A percentile compares a stretch with the other conserved stretches of the same genome.
Conservation (phyloP, 2,797 vertebrate species). For the Gambelia wislizenii region DNA sequence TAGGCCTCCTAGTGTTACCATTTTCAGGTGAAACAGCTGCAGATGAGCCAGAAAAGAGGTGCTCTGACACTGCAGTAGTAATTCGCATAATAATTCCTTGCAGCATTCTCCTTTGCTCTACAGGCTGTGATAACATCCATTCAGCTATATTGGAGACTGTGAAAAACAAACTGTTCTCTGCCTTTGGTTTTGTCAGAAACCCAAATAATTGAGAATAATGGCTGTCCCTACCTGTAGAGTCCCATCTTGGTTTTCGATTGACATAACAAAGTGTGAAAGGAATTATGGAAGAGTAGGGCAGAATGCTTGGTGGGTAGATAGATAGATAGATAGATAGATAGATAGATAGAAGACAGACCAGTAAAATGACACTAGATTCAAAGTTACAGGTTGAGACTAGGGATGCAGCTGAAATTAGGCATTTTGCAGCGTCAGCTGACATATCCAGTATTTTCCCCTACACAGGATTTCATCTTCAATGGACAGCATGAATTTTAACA, state of each 20-base stretch:
- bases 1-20: not conserved
- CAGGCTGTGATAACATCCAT: not conserved
- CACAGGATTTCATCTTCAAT: constrained; percentile 11
- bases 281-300: not conserved
- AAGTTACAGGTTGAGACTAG: constrained; percentile 1
- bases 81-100: not conserved
- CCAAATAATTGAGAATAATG: not conserved
- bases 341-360: not conserved
- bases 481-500: constrained; percentile 41
- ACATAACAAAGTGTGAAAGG: not conserved
- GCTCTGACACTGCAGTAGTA: not conserved
- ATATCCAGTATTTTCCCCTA: constrained; percentile 16
- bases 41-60: not conserved
- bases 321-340: not conserved
- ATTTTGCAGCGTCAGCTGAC: constrained; percentile 22
- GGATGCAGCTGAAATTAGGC: constrained; percentile 20
- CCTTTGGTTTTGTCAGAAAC: not conserved
- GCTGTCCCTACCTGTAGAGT: not conserved
- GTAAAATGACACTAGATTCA: not conserved
- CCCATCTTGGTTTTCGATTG: not conserved
- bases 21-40: not conserved
- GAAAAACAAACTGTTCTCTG: too few relatives aligned
- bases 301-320: not conserved
- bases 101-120: not conserved
- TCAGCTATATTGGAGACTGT: not conserved